Base-by-base conservation (phyloP, 2,113 vertebrate species). In the Chamaea fasciata region DNA sequence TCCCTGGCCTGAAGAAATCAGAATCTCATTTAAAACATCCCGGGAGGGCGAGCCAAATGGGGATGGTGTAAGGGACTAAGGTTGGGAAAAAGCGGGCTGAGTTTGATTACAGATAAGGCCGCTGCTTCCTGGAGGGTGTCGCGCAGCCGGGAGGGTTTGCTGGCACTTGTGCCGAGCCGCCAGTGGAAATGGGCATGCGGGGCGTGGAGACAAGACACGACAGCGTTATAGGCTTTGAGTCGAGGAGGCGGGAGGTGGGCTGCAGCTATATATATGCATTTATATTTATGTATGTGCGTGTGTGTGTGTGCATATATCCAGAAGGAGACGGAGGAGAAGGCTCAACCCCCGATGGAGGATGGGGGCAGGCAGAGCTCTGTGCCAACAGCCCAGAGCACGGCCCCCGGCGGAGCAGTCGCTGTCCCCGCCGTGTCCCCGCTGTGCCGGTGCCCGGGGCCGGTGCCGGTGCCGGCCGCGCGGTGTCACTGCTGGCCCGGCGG, bases 401-500 rank as follows among this genome's bases (percentile, higher is more conserved):
- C 2, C 6, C 30, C 35, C 42, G 15, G 33, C 1, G 15, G 33
- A 37, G 65, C 79, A 5, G 76, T 5, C 12, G 7, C 46, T 56
- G 0, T 28, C 35, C 15, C 3, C 31, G 44, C 44, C 30, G 60
- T 49, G 71, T 69, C 55, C 53, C 31, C 20, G 67, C 67, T 1
- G 35, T 23, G 39, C 20, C 59, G 41, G 23, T 27, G 70, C 76
- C 76, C 44, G 46, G 24, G 4, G 37, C 55, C 65, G 67, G 73
- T 80, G 91, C 87, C 68, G 52, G 52, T 27, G 39, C 31, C 31
- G 56, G 70, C 95, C 90, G 84, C 95, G 93, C 80, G 93, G 93
- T 94, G 95, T 93, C 95, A 93, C 93, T 94, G 92, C 90, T 52
- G 93, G 62, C 71, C 81, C 16, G 77, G 89, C 33, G 62, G 78